phyloP scores from a whole-genome alignment of 2,113 vertebrate genomes.

The Mormyrus iriodes region DNA sequence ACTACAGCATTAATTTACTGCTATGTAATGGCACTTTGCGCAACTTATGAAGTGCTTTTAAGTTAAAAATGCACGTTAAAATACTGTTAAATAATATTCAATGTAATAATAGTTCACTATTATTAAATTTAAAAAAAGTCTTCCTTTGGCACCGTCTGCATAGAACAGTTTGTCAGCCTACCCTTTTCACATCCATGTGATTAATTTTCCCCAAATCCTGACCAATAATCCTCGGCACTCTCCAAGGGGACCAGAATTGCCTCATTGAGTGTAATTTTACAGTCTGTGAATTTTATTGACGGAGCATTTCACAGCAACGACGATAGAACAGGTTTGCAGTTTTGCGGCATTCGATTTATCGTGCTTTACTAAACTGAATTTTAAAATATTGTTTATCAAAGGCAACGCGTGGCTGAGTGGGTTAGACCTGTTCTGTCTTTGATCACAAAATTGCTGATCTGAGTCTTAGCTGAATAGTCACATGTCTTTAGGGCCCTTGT shows the following conservation, averaged over 20 bases:
- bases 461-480: background rate
- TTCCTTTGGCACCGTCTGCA: background rate
- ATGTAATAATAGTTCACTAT: background rate
- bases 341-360: background rate
- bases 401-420: background rate
- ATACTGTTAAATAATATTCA: background rate
- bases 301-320: background rate
- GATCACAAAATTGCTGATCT: background rate
- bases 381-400: background rate
- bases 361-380: slow-evolving; percentile 7
- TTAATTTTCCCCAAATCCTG: slow-evolving; percentile 12
- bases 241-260: background rate
- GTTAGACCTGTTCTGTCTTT: background rate
- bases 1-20: background rate
- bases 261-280: slow-evolving; percentile 13
- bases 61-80: background rate
- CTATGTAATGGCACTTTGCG: background rate
- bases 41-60: background rate
- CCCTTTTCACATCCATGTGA: background rate
- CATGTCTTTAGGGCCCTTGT: background rate
- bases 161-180: background rate
- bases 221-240: background rate
- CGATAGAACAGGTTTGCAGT: background rate
- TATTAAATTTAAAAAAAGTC: background rate
- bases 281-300: background rate